A percentile compares a stretch with the other conserved stretches of the same genome.
Conservation (phyloP, 30 jellyfish, hydroid and myxozoan species). For the Pelagia noctiluca region DNA sequence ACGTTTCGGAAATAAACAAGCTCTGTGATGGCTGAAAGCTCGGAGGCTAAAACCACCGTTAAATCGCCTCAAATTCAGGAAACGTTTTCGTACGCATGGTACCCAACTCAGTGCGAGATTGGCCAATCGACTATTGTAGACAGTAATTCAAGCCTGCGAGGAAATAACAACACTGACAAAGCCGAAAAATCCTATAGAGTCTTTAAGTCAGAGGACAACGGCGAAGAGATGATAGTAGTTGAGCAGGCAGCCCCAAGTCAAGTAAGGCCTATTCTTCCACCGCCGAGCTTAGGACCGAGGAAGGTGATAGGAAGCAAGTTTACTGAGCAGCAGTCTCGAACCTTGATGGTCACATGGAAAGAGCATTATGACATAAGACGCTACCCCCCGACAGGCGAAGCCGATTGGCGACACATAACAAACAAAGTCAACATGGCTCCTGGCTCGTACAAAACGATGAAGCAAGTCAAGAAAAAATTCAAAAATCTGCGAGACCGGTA, state of each 20-base stretch:
- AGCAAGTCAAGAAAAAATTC: slow-evolving; percentile 73
- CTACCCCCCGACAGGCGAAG: slow-evolving; percentile 46
- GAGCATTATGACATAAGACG: slow-evolving; percentile 51
- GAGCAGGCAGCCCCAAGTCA: slow-evolving; percentile 58
- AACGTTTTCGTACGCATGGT: slow-evolving; percentile 64
- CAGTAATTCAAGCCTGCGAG: slow-evolving; percentile 61
- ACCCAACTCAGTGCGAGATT: slow-evolving; percentile 71
- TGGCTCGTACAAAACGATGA: slow-evolving; percentile 68
- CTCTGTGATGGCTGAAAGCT: slow-evolving; percentile 9
- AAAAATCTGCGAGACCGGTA: slow-evolving; percentile 69
- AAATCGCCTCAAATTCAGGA: slow-evolving; percentile 19
- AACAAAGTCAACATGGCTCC: slow-evolving; percentile 75
- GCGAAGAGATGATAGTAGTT: slow-evolving; percentile 62
- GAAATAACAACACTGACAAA: no score
- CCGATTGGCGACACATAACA: slow-evolving; percentile 75
- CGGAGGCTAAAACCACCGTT: neutral
- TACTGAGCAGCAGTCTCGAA: slow-evolving; percentile 66
- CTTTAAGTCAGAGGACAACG: slow-evolving; percentile 54
- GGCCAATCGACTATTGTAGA: slow-evolving; percentile 29
- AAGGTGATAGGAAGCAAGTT: slow-evolving; percentile 51
- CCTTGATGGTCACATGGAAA: slow-evolving; percentile 65
- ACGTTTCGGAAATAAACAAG: neutral
- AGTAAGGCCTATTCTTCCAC: slow-evolving; percentile 13
- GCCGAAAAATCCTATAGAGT: slow-evolving; percentile 53
- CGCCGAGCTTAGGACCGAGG: slow-evolving; percentile 1